Evolutionary conservation across 2,888 invertebrate genomes (phyloP), one percentile per base, ranked within the genome.

Genomic region (Theretra japonica): DNA sequence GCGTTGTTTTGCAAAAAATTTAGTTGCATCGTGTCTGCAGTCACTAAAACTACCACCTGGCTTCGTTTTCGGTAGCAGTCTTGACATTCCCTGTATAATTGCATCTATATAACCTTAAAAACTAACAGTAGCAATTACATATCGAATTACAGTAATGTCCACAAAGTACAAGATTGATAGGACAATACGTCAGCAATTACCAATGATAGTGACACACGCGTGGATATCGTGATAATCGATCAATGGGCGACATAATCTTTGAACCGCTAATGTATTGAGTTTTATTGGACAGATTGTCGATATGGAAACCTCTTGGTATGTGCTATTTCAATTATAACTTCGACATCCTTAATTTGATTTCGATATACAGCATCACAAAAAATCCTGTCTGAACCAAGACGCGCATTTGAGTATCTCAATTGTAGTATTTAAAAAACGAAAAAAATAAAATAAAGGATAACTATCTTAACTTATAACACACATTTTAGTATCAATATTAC

Each of bases 121-220:
- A 30, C 8, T n/a, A 28, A 60, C 60, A 41, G 62, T 21, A 62
- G 41, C 59, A 17, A 59, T 28, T 62, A 30, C 62, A 62, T n/a
- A 62, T 41, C 15, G 41, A 62, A 62, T 62, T 62, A 62, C 21
- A 33, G 33, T 62, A 62, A 41, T 62, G 41, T 41, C 8, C 21
- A 41, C 62, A 62, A 62, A 17, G 28, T 62, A 41, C 21, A 60
- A 41, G 62, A 62, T 65, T 65, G 23, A 65, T 65, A 65, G 48
- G 41, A 48, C 65, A 62, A 62, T 65, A 48, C 41, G 65, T 65
- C 48, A 25, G 48, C 23, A 65, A 48, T 65, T 65, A 62, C 62
- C 62, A 5, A n/a, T 33, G 23, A 30, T 60, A 65, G 48, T 65
- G 48, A 65, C 48, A 48, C 65, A 41, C 23, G 15, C 41, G 48